These are phyloP conservation scores for Bufo bufo DNA, from an alignment of 2,113 vertebrate species.

Conservation along the genomic window DNA sequence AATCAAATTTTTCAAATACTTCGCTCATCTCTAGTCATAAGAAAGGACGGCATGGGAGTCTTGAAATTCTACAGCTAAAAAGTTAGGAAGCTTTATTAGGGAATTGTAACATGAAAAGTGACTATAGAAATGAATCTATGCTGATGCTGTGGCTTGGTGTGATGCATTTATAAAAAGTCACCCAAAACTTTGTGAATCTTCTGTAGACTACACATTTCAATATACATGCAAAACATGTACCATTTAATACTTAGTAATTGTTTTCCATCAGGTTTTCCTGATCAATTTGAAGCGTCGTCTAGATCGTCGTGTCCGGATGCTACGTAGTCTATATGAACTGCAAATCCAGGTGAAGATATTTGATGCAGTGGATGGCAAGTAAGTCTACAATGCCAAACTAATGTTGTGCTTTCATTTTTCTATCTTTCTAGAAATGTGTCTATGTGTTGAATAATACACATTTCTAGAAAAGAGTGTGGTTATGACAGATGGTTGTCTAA, in stretches of 20 bases:
- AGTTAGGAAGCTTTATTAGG: too few relatives aligned
- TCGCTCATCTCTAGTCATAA: background rate
- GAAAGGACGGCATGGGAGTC: background rate
- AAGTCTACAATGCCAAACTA: slow-evolving; percentile 62
- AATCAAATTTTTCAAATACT: too few relatives aligned
- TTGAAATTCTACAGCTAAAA: background rate
- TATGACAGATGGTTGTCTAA: too few relatives aligned
- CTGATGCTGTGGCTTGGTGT: too few relatives aligned
- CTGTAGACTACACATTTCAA: background rate
- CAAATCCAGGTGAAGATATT: slow-evolving; percentile 81
- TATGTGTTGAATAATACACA: background rate
- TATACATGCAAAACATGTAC: background rate
- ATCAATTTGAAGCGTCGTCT: slow-evolving; percentile 91
- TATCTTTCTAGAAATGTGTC: background rate
- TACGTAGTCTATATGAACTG: slow-evolving; percentile 81
- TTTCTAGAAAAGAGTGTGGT: too few relatives aligned
- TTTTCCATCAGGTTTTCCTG: slow-evolving; percentile 81
- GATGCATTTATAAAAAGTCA: too few relatives aligned
- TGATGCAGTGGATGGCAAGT: slow-evolving; percentile 96
- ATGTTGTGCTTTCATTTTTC: background rate
- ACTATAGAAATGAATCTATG: too few relatives aligned
- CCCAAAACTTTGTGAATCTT: background rate
- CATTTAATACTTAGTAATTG: background rate
- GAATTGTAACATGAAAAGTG: too few relatives aligned
- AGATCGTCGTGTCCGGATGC: slow-evolving; percentile 88